Percentiles rank a stretch among this genome's conserved stretches.
Evolutionary conservation across 2,888 invertebrate species (phyloP).

Genomic region (Sesia bembeciformis): DNA sequence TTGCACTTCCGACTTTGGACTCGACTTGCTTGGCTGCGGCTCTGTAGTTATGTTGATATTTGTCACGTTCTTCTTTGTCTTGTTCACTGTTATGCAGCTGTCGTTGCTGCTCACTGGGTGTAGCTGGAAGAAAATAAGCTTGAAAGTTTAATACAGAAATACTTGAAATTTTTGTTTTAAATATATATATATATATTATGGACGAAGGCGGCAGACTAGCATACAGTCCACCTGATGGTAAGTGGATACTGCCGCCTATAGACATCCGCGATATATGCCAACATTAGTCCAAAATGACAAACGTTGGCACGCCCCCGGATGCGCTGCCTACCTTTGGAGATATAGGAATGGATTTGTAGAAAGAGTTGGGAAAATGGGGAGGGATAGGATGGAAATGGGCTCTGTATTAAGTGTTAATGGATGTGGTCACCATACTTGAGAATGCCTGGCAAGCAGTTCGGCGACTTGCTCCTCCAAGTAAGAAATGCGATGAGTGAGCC

Average conservation of each 20-base stretch:
- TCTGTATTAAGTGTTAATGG: not conserved
- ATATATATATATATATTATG: not conserved
- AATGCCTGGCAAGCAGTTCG: conserved; percentile 68
- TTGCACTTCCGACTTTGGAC: conserved; percentile 70
- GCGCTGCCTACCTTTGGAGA: no score
- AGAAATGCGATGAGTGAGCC: conserved; percentile 89
- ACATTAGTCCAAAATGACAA: no score
- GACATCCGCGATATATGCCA: no score
- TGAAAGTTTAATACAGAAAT: not conserved
- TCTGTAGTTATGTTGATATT: conserved; percentile 81
- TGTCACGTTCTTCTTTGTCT: conserved; percentile 78
- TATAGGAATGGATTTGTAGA: no score
- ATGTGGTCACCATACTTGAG: conserved; percentile 38
- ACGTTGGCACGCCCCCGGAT: no score
- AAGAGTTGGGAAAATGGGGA: no score
- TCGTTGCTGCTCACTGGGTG: conserved; percentile 52
- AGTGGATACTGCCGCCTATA: no score
- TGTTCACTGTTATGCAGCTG: conserved; percentile 69
- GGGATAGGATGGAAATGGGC: no score
- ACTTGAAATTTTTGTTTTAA: not conserved
- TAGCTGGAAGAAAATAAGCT: conserved; percentile 29
- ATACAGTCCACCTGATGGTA: no score
- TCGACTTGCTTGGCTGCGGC: conserved; percentile 43
- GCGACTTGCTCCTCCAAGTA: conserved; percentile 91
- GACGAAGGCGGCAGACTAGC: no score